These are phyloP conservation scores for Danionella dracula DNA, from an alignment of 2,797 vertebrate genomes.

Conservation along the genomic window DNA sequence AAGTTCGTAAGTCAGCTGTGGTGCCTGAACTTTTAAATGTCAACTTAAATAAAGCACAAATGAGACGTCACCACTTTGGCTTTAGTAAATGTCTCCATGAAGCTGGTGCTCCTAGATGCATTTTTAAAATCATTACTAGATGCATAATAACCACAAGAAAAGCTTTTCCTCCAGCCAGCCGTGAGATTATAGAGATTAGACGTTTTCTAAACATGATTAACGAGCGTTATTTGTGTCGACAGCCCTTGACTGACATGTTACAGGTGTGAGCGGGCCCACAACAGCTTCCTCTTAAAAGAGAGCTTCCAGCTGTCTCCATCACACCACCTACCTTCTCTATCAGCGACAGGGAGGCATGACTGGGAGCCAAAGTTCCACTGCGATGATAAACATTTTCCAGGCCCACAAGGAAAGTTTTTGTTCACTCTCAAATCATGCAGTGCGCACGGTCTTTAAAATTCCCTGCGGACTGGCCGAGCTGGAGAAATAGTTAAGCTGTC, in stretches of 20 bases:
- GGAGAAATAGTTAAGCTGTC: constrained; percentile 76
- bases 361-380: constrained; percentile 58
- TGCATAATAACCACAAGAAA: constrained; percentile 16
- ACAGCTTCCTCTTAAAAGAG: constrained; percentile 43
- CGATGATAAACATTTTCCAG: constrained; percentile 68
- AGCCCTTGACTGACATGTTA: constrained; percentile 71
- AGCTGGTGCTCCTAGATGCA: constrained; percentile 8
- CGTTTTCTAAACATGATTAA: constrained; percentile 72
- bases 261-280: constrained; percentile 60
- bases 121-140: constrained; percentile 18
- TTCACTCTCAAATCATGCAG: constrained; percentile 58
- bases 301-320: constrained; percentile 56
- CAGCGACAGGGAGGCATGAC: constrained; percentile 56
- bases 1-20: constrained; percentile 6
- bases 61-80: constrained; percentile 4
- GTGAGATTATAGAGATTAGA: constrained; percentile 75
- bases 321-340: constrained; percentile 47
- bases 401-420: constrained; percentile 58
- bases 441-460: constrained; percentile 61
- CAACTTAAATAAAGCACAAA: constrained; percentile 11
- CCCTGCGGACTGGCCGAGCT: constrained; percentile 47
- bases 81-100: constrained; percentile 28
- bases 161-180: constrained; percentile 52
- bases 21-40: constrained; percentile 1
- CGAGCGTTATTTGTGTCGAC: constrained; percentile 63